A percentile compares a stretch with the other conserved stretches of the same genome.
Evolutionary conservation across 2,797 vertebrate genomes (phyloP).

Genomic region (Peromyscus melanophrys): DNA sequence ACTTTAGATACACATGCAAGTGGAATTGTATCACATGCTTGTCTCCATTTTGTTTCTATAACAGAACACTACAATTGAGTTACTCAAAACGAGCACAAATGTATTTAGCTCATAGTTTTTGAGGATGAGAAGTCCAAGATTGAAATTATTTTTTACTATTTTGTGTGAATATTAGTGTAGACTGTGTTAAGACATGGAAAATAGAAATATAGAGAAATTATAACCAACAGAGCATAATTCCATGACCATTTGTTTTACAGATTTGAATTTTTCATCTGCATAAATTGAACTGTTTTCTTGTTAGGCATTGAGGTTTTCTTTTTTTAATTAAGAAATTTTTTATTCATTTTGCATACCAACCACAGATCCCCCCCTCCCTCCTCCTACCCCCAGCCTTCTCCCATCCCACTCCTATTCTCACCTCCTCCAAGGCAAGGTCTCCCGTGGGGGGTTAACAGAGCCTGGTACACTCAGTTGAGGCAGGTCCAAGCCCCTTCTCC

Average conservation of each 20-base stretch:
- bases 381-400: no score
- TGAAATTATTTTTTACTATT: neutral
- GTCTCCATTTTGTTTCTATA: neutral
- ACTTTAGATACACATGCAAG: neutral
- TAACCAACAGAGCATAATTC: neutral
- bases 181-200: neutral
- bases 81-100: neutral
- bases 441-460: no score
- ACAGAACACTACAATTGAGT: neutral
- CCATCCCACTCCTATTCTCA: no score
- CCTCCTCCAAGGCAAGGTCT: no score
- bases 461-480: no score
- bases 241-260: neutral
- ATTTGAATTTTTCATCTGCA: neutral
- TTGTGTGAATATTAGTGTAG: neutral
- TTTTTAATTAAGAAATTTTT: no score
- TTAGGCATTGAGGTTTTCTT: neutral
- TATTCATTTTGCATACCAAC: no score
- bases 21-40: neutral
- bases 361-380: no score
- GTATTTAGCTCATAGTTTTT: neutral
- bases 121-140: neutral
- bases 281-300: neutral
- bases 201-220: constrained; percentile 21
- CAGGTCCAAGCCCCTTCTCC: no score